Conservation (phyloP, 2,797 vertebrate species). For the Peromyscus melanophrys region DNA sequence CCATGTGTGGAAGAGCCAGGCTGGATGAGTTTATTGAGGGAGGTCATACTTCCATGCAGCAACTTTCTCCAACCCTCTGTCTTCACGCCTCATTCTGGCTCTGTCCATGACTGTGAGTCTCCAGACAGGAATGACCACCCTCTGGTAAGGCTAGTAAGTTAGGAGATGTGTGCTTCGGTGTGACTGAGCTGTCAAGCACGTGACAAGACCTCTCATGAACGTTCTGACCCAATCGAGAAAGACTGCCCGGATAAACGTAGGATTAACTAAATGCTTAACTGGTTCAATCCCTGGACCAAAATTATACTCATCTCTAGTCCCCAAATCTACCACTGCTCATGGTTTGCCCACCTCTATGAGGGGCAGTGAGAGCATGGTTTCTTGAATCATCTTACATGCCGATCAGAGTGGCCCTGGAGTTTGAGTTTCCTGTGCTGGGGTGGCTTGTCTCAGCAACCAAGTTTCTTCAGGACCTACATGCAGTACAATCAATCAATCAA, state of each 20-base stretch:
- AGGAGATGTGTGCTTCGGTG: neutral
- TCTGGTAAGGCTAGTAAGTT: neutral
- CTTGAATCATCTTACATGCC: neutral
- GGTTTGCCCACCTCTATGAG: neutral
- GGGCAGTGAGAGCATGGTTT: neutral
- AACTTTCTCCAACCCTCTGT: neutral
- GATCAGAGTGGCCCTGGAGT: neutral
- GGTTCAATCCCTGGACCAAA: neutral
- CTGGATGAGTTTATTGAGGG: neutral
- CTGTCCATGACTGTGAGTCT: neutral
- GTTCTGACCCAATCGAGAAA: conserved; percentile 10
- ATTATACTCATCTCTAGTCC: neutral
- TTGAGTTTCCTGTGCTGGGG: neutral
- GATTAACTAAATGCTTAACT: conserved; percentile 47
- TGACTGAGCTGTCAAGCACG: neutral
- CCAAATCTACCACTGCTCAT: neutral
- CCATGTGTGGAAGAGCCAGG: neutral
- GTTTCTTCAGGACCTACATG: conserved; percentile 9
- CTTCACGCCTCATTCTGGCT: neutral
- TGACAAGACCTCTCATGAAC: neutral
- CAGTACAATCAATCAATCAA: neutral
- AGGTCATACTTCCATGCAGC: neutral
- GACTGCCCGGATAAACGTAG: neutral
- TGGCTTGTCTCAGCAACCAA: neutral
- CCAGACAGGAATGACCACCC: neutral